Conservation (phyloP, 1,140 invertebrate species). For the Drosophila subpulchrella region DNA sequence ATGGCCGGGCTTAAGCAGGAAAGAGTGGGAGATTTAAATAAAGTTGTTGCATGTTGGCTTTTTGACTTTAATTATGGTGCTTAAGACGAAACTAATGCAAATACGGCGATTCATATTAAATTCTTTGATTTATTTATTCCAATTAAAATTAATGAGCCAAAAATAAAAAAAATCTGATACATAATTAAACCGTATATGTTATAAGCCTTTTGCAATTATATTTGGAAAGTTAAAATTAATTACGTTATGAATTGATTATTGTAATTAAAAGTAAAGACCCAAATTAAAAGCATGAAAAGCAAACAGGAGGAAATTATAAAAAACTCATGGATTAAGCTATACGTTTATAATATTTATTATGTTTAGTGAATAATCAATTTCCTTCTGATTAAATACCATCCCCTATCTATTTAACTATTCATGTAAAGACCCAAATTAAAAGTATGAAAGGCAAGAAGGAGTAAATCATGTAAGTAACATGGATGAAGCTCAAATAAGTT, state of each 20-base stretch:
- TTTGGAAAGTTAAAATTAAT: not conserved
- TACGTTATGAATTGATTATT: not conserved
- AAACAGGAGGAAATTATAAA: no score
- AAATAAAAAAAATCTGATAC: not conserved
- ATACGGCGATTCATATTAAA: not conserved
- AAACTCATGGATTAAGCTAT: no score
- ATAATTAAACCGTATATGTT: not conserved
- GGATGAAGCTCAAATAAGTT: no score
- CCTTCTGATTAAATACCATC: no score
- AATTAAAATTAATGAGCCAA: slow-evolving; percentile 4
- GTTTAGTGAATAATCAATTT: no score
- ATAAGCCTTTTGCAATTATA: not conserved
- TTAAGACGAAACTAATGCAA: slow-evolving; percentile 2
- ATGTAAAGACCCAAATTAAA: no score
- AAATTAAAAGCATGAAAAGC: no score
- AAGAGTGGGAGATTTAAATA: not conserved
- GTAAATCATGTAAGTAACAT: no score
- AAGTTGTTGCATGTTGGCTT: not conserved
- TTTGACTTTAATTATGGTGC: slow-evolving; percentile 2
- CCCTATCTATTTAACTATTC: no score
- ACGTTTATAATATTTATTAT: no score
- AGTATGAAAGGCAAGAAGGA: no score
- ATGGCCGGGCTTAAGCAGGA: not conserved
- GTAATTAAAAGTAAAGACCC: not conserved
- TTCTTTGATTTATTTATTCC: not conserved